Conservation (phyloP, 2,888 invertebrate genomes). For the Scaeva pyrastri region DNA sequence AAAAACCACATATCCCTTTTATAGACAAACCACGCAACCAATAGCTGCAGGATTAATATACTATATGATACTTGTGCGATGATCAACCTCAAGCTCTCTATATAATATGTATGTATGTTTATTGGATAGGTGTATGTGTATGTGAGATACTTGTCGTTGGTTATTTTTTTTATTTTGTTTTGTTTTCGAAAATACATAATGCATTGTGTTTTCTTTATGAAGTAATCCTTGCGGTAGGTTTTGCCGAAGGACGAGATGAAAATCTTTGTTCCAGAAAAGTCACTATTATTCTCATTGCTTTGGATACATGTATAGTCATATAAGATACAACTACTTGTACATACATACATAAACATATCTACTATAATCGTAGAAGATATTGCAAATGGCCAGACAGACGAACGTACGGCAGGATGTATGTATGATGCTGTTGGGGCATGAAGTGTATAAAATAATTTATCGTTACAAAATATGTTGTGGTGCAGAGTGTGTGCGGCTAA, state of each 20-base stretch:
- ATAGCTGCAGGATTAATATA: slow-evolving; percentile 62
- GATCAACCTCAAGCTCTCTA: slow-evolving; percentile 60
- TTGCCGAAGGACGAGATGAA: slow-evolving; percentile 8
- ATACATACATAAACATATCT: neutral
- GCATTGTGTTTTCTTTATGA: slow-evolving; percentile 47
- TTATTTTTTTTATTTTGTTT: neutral
- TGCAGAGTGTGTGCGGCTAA: slow-evolving; percentile 21
- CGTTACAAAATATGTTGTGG: slow-evolving; percentile 50
- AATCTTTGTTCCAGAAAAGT: slow-evolving; percentile 43
- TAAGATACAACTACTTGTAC: neutral
- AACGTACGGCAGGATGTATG: slow-evolving; percentile 11
- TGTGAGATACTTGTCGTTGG: neutral
- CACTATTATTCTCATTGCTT: slow-evolving; percentile 21
- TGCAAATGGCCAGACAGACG: slow-evolving; percentile 16
- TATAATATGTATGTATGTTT: neutral
- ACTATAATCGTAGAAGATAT: too few species aligned
- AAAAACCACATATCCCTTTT: slow-evolving; percentile 48
- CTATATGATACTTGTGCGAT: slow-evolving; percentile 53
- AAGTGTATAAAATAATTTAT: slow-evolving; percentile 55
- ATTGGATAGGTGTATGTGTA: neutral
- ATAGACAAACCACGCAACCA: slow-evolving; percentile 59
- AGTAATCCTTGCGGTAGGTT: slow-evolving; percentile 47
- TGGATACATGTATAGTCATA: neutral
- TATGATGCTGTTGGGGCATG: neutral
- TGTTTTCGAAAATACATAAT: slow-evolving; percentile 25